Evolutionary conservation across 2,888 invertebrate species (phyloP).

Genomic region (Acronicta alni): DNA sequence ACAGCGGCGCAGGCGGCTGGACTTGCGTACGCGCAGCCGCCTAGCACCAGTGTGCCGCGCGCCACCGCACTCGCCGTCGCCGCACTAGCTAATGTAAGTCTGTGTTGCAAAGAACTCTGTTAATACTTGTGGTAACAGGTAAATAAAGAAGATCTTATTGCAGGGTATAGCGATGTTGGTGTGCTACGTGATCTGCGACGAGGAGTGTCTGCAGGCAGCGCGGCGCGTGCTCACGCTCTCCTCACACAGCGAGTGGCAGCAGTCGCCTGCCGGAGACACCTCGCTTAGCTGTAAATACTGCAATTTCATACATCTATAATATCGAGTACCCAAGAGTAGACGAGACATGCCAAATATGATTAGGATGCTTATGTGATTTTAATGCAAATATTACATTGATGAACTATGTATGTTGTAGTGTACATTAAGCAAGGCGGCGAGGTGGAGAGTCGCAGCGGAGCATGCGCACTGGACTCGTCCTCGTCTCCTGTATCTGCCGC

Average conservation of each 20-base stretch:
- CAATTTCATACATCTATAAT: too few relatives aligned
- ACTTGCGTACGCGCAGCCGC: conserved; percentile 81
- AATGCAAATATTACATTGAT: background rate
- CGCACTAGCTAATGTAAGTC: conserved; percentile 77
- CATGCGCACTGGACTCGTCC: conserved; percentile 71
- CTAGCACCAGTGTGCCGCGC: conserved; percentile 67
- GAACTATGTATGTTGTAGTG: conserved; percentile 66
- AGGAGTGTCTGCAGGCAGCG: conserved; percentile 86
- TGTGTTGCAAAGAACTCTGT: too few relatives aligned
- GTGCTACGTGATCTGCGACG: conserved; percentile 90
- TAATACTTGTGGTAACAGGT: too few relatives aligned
- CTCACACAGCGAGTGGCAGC: conserved; percentile 81
- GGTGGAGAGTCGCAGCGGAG: conserved; percentile 90
- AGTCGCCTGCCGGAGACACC: conserved; percentile 88
- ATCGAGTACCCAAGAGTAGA: too few relatives aligned
- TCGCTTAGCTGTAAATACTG: conserved; percentile 90
- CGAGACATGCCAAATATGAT: too few relatives aligned
- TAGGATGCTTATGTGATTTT: background rate
- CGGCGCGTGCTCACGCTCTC: conserved; percentile 74
- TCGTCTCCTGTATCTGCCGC: conserved; percentile 78
- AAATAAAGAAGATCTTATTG: background rate
- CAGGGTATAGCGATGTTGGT: conserved; percentile 90
- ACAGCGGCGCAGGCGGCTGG: conserved; percentile 79
- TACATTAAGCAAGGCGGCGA: conserved; percentile 91
- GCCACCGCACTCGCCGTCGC: conserved; percentile 75